Evolutionary conservation across 2,888 invertebrate species (phyloP), one percentile per base, ranked within the genome.

Genomic region (Boloria euphrosyne): DNA sequence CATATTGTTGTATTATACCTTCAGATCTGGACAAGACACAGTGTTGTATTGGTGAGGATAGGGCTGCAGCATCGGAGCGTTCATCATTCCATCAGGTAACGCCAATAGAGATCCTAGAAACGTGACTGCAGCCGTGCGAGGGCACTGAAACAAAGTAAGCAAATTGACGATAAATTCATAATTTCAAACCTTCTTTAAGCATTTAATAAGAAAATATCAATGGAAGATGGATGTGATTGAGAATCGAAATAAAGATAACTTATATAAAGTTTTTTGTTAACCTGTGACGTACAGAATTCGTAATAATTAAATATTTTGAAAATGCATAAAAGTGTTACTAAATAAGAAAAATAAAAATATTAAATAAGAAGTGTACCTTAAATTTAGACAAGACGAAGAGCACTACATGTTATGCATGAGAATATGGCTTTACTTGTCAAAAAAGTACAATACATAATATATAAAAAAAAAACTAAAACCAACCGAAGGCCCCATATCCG

Each of bases 111-210:
- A 96, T 0, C 98, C 98, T 44, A 99, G 91, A 69, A 98, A 95
- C 0, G 97, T 96, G 27, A 98, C 95, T 0, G 98, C 98, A 80
- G 98, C 98, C 13, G 96, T 96, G 67, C 98, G 94, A 0, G 98
- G 98, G 68, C 96, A 95, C 94, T 95, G 88, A 44, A 66, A 62
- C 53, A 31, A 57, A 63, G 17, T 43, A 13, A 47, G 6, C 10
- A 38, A 49, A 16, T 54, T 38, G 4, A 47, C n/a, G 1, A 47
- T 22, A 22, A 22, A 3, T 47, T 16, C 13, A 47, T 47, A 47
- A 4, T 46, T 46, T 46, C 5, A 46, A 13, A 4, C 5, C 13
- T 4, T 5, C n/a, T 2, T 14, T 46, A 58, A 16, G 7, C 7
- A 31, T 31, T 31, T 31, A 1, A 31, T 31, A 31, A 31, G 31